Conservation (phyloP, 2,113 vertebrate species). For the Stegostoma tigrinum region DNA sequence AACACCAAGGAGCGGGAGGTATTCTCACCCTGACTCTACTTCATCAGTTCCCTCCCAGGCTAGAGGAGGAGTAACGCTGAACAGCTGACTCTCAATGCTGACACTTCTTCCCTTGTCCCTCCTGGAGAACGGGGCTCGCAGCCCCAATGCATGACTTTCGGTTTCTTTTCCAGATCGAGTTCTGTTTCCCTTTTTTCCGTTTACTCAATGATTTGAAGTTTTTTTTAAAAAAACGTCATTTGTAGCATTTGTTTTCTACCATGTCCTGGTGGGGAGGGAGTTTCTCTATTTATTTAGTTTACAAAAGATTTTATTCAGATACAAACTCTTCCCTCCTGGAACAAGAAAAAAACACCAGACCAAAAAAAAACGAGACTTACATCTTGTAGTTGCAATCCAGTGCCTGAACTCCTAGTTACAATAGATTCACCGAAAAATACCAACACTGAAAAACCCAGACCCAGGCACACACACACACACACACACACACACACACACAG, state of each 20-base stretch:
- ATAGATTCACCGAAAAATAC: conserved; percentile 19
- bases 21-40: conserved; percentile 42
- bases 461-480: too few relatives aligned
- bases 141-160: not conserved
- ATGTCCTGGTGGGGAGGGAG: conserved; percentile 15
- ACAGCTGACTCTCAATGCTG: not conserved
- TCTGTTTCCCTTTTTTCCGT: not conserved
- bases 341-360: conserved; percentile 44
- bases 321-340: conserved; percentile 48
- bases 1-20: conserved; percentile 65
- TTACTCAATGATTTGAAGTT: not conserved
- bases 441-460: too few relatives aligned
- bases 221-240: not conserved
- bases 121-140: not conserved
- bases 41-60: not conserved
- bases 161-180: not conserved
- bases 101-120: not conserved
- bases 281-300: conserved; percentile 14
- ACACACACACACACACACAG: too few relatives aligned
- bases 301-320: conserved; percentile 43
- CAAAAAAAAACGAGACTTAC: not conserved
- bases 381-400: not conserved
- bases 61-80: not conserved
- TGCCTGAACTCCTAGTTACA: conserved; percentile 29
- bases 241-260: not conserved